Evolutionary conservation across 2,888 invertebrate species (phyloP).

Genomic region (Spisula solida): DNA sequence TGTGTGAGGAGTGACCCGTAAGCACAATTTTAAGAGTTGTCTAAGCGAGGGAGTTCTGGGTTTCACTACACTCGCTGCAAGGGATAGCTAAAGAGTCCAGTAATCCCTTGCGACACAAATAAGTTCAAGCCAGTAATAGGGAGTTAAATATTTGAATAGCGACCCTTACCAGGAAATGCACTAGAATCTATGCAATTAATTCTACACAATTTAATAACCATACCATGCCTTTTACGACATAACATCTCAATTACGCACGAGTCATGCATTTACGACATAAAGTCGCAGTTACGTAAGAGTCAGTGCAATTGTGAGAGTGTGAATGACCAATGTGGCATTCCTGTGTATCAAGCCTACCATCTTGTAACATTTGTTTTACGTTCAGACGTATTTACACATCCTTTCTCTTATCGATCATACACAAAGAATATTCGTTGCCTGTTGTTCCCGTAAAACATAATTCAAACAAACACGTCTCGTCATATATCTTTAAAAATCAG

Average conservation of each 20-base stretch:
- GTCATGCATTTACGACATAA: background rate
- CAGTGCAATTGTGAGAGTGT: background rate
- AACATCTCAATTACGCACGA: too few relatives aligned
- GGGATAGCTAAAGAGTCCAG: too few relatives aligned
- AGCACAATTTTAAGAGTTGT: too few relatives aligned
- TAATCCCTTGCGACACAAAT: too few relatives aligned
- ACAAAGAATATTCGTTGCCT: background rate
- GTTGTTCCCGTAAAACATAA: background rate
- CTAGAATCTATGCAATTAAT: background rate
- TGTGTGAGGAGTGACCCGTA: too few relatives aligned
- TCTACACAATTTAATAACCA: too few relatives aligned
- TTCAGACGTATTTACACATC: background rate
- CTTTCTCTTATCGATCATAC: background rate
- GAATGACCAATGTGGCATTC: background rate
- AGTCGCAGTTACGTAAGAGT: background rate
- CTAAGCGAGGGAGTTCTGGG: too few relatives aligned
- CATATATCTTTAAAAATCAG: conserved; percentile 16
- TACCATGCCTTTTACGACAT: too few relatives aligned
- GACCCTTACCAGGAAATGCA: background rate
- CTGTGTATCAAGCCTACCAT: too few relatives aligned
- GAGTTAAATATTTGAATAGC: background rate
- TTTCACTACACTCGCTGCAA: too few relatives aligned
- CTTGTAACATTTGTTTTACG: background rate
- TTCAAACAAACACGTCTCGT: background rate
- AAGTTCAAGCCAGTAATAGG: background rate